A percentile compares a stretch with the other conserved stretches of the same genome.
Conservation (phyloP, 2,888 invertebrate species). For the Eupelmus urozonus region DNA sequence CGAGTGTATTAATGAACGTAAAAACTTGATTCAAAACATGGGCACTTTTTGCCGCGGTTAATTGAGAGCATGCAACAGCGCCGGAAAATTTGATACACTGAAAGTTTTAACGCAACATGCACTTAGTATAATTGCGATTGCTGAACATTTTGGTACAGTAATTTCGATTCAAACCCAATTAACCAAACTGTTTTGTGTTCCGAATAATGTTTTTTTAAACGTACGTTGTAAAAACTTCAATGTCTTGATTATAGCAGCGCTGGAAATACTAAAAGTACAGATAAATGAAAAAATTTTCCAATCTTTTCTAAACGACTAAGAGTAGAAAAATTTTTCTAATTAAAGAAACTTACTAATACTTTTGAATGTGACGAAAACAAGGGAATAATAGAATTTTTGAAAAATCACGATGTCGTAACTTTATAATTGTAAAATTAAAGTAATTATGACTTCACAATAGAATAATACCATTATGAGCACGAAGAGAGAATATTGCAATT, state of each 20-base stretch:
- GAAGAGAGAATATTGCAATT: slow-evolving; percentile 7
- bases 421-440: not conserved
- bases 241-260: not conserved
- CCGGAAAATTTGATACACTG: not conserved
- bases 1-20: no score
- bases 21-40: no score
- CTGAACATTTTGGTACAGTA: not conserved
- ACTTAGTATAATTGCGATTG: not conserved
- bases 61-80: not conserved
- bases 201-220: slow-evolving; percentile 5
- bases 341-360: no score
- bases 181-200: slow-evolving; percentile 27
- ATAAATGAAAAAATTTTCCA: no score
- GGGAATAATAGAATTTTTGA: not conserved
- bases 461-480: slow-evolving; percentile 9
- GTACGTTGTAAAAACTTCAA: not conserved
- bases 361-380: no score
- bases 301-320: no score
- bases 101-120: not conserved
- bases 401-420: slow-evolving; percentile 9
- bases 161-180: slow-evolving; percentile 27
- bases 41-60: no score
- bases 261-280: not conserved
- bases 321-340: no score
- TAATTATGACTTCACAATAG: slow-evolving; percentile 38